A percentile compares a stretch with the other conserved stretches of the same genome.
Evolutionary conservation across 2,888 invertebrate genomes (phyloP).

Genomic region (Pegoplata infirma): DNA sequence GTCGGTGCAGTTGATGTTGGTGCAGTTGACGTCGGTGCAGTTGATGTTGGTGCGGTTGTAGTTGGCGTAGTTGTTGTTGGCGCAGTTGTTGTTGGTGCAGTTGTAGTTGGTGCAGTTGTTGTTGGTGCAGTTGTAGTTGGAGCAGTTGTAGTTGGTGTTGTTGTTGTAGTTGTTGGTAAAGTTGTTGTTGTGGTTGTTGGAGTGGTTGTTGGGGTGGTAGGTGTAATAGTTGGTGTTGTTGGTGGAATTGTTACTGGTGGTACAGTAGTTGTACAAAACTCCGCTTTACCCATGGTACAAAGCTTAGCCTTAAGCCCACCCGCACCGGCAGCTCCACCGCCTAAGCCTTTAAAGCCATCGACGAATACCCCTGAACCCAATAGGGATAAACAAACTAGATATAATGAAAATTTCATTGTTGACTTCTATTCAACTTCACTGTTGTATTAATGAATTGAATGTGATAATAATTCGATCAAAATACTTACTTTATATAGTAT

Average conservation of each 20-base stretch:
- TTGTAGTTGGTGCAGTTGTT: no score
- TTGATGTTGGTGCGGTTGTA: no score
- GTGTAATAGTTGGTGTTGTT: background rate
- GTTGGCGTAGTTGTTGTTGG: no score
- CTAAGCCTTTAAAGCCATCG: background rate
- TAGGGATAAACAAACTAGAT: background rate
- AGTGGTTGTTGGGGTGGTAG: background rate
- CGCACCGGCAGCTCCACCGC: background rate
- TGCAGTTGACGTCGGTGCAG: no score
- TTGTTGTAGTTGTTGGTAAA: no score
- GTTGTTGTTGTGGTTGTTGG: background rate
- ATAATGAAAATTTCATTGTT: conserved; percentile 31
- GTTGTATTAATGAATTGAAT: background rate
- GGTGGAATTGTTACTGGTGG: background rate
- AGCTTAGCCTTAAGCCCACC: background rate
- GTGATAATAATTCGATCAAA: background rate
- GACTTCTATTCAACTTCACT: background rate
- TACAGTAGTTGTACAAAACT: background rate
- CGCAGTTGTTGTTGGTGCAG: background rate
- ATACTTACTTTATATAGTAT: background rate
- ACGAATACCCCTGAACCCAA: background rate
- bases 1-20: no score
- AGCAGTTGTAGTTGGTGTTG: no score
- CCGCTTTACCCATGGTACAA: conserved; percentile 6
- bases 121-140: no score